A percentile compares a stretch with the other conserved stretches of the same genome.
Conservation (phyloP, 1,140 invertebrate species). For the Dendrolimus punctatus region DNA sequence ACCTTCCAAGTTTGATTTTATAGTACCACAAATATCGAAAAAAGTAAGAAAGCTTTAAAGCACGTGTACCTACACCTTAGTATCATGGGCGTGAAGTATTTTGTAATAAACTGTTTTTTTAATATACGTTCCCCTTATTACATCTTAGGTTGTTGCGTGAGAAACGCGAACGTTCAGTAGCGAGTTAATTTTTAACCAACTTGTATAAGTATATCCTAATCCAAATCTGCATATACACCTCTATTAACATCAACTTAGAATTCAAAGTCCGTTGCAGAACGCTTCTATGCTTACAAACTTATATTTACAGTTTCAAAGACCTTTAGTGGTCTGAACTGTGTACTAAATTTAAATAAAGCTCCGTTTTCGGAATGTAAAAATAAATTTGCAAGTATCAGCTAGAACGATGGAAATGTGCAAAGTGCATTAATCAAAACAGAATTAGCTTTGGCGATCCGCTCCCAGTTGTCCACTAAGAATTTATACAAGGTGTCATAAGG, state of each 20-base stretch:
- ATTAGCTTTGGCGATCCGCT: conserved; percentile 70
- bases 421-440: conserved; percentile 69
- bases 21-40: no score
- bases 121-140: conserved; percentile 54
- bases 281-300: conserved; percentile 11
- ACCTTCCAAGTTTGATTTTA: no score
- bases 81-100: no score
- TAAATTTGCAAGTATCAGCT: conserved; percentile 37
- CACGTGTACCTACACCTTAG: no score
- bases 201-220: no score
- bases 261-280: no score
- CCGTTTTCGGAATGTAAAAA: conserved; percentile 9
- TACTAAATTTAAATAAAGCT: conserved; percentile 17
- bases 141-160: conserved; percentile 60
- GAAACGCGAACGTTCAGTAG: conserved; percentile 62
- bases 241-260: conserved; percentile 25
- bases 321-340: conserved; percentile 20
- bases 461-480: conserved; percentile 57
- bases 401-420: conserved; percentile 59
- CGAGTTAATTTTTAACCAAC: conserved; percentile 49
- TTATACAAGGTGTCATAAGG: conserved; percentile 39
- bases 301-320: conserved; percentile 5
- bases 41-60: no score
- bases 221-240: conserved; percentile 4
- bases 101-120: conserved; percentile 37